A percentile compares a stretch with the other conserved stretches of the same genome.
phyloP scores from a whole-genome alignment of 2,797 vertebrate species.

The Centropyge bicolor region DNA sequence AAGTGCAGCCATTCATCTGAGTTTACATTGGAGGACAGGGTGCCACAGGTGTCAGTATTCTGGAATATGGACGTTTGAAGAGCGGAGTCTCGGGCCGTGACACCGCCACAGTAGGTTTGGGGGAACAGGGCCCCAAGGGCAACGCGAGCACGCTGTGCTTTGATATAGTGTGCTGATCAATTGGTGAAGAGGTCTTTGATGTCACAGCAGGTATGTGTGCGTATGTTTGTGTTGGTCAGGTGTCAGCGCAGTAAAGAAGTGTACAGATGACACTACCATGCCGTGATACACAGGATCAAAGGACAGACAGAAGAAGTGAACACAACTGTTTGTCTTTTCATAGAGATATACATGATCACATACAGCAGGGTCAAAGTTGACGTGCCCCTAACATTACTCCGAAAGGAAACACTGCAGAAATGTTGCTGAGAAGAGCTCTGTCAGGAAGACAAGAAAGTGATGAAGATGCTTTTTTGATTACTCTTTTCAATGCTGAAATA shows the following conservation, averaged over 20 bases:
- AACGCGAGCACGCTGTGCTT: constrained; percentile 24
- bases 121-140: constrained; percentile 8
- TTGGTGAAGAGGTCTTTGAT: constrained; percentile 47
- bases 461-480: background rate
- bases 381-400: background rate
- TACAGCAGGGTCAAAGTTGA: constrained; percentile 15
- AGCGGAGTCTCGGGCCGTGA: background rate
- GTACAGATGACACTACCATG: constrained; percentile 18
- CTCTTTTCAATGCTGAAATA: background rate
- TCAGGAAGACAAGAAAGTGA: background rate
- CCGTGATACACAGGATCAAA: constrained; percentile 64
- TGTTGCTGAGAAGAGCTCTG: background rate
- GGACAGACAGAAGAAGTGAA: constrained; percentile 33
- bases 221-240: constrained; percentile 32
- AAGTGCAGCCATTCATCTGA: constrained; percentile 2
- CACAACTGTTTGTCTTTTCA: background rate
- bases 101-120: constrained; percentile 10
- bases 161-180: constrained; percentile 52
- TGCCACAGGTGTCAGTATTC: constrained; percentile 33
- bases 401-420: background rate
- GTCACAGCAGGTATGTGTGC: constrained; percentile 10
- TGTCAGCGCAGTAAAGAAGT: background rate
- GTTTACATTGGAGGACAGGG: constrained; percentile 7
- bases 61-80: constrained; percentile 38
- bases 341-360: constrained; percentile 29